Evolutionary conservation across 1,140 invertebrate species (phyloP).

Genomic region (Gonioctena quinquepunctata): DNA sequence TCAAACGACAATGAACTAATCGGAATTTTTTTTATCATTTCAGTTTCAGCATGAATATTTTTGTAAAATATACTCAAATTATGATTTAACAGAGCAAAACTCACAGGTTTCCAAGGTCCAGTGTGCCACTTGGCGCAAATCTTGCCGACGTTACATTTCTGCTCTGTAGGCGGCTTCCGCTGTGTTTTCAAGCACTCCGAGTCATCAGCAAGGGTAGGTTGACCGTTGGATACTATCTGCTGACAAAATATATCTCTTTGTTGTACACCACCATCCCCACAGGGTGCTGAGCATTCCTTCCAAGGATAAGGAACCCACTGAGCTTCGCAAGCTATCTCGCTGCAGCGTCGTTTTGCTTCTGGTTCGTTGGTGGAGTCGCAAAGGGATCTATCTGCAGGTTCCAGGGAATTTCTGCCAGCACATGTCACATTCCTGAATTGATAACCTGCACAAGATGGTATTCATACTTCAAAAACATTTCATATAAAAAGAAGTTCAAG

Average conservation of each 20-base stretch:
- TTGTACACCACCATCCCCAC: constrained; percentile 75
- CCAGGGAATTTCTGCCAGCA: constrained; percentile 67
- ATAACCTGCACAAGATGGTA: constrained; percentile 69
- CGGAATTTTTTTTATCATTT: no score
- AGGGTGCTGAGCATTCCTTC: constrained; percentile 80
- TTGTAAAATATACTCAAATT: no score
- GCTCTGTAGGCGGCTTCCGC: constrained; percentile 69
- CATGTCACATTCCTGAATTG: constrained; percentile 76
- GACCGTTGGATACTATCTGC: constrained; percentile 68
- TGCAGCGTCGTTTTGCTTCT: constrained; percentile 70
- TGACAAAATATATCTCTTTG: constrained; percentile 77
- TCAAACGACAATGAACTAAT: no score
- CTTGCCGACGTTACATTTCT: constrained; percentile 75
- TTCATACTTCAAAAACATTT: no score
- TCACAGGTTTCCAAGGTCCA: constrained; percentile 84
- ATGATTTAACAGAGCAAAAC: constrained; percentile 47
- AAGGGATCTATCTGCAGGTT: constrained; percentile 71
- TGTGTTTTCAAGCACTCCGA: constrained; percentile 69
- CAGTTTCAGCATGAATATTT: no score
- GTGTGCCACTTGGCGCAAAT: constrained; percentile 83
- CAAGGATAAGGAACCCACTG: constrained; percentile 82
- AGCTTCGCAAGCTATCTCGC: constrained; percentile 77
- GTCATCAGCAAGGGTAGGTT: constrained; percentile 71
- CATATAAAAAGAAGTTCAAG: no score
- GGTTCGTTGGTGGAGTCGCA: constrained; percentile 79